A percentile compares a stretch with the other conserved stretches of the same genome.
Conservation (phyloP, 1,140 invertebrate species). For the Tenebrio molitor region DNA sequence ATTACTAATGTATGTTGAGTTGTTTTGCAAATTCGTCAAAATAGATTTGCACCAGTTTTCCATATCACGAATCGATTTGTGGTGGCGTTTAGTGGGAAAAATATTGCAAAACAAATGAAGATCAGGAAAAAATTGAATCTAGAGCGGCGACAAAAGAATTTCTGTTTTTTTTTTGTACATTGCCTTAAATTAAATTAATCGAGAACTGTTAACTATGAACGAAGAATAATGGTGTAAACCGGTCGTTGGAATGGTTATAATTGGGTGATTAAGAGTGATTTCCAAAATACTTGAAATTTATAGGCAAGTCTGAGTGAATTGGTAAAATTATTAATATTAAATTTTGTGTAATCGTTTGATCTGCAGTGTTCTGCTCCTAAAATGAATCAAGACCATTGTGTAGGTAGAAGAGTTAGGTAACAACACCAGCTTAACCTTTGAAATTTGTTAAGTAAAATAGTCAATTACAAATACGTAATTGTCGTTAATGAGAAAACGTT, state of each 20-base stretch:
- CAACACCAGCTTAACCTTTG: constrained; percentile 19
- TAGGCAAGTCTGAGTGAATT: too few relatives aligned
- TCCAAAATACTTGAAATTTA: too few relatives aligned
- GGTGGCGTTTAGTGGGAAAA: background rate
- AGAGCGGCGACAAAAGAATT: too few relatives aligned
- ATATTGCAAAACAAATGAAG: background rate
- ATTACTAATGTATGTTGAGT: background rate
- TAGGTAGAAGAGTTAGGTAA: constrained; percentile 30
- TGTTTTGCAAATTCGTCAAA: constrained; percentile 8
- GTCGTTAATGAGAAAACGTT: background rate
- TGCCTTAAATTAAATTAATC: too few relatives aligned
- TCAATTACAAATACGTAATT: constrained; percentile 18
- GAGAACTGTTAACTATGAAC: background rate
- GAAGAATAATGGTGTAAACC: too few relatives aligned
- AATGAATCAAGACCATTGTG: constrained; percentile 36
- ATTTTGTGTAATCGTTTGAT: background rate
- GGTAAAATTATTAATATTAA: too few relatives aligned
- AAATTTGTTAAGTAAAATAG: constrained; percentile 14
- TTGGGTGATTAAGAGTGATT: too few relatives aligned
- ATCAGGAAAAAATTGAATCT: constrained; percentile 5
- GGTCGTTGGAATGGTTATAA: too few relatives aligned
- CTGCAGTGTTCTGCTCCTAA: constrained; percentile 11
- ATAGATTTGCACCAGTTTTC: background rate
- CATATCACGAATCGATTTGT: too few relatives aligned
- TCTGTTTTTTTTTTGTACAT: too few relatives aligned